Percentiles rank a stretch among this genome's conserved stretches.
phyloP scores from a whole-genome alignment of 30 jellyfish, hydroid and myxozoan genomes.

The Nemopilema nomurai region DNA sequence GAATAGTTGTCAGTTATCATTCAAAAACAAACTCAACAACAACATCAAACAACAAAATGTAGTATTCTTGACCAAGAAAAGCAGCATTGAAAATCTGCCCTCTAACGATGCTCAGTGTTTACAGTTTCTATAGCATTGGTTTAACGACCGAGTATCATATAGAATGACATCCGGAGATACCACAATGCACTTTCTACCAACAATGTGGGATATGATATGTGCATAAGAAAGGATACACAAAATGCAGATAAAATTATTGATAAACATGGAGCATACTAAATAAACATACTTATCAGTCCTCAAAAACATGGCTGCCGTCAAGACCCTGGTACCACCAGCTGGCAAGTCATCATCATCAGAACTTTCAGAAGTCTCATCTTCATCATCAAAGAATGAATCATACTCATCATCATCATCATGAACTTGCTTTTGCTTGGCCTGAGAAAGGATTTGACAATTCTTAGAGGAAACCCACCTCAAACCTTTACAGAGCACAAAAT shows the following conservation, averaged over 20 bases:
- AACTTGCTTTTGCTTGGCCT: background rate
- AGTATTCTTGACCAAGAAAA: slow-evolving; percentile 66
- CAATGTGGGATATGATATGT: too few relatives aligned
- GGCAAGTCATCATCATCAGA: slow-evolving; percentile 88
- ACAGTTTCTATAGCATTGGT: slow-evolving; percentile 53
- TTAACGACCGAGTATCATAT: slow-evolving; percentile 62
- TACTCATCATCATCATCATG: slow-evolving; percentile 75
- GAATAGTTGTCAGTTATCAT: background rate
- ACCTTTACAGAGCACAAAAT: too few relatives aligned
- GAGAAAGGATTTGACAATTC: too few relatives aligned
- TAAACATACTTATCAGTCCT: slow-evolving; percentile 71
- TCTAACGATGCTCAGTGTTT: slow-evolving; percentile 79
- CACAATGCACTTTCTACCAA: too few relatives aligned
- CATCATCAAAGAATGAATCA: slow-evolving; percentile 25
- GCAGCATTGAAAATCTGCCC: slow-evolving; percentile 37
- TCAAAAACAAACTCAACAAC: background rate
- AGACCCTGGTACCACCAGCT: slow-evolving; percentile 82
- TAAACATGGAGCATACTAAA: background rate
- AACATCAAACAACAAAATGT: background rate
- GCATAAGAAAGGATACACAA: too few relatives aligned
- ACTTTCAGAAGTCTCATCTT: slow-evolving; percentile 56
- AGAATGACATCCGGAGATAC: slow-evolving; percentile 61
- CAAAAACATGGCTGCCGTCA: slow-evolving; percentile 90
- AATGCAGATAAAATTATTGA: too few relatives aligned
- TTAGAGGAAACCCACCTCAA: too few relatives aligned